These are phyloP conservation scores for Sussaba pulchella DNA, from an alignment of 2,888 invertebrate species.

Conservation along the genomic window DNA sequence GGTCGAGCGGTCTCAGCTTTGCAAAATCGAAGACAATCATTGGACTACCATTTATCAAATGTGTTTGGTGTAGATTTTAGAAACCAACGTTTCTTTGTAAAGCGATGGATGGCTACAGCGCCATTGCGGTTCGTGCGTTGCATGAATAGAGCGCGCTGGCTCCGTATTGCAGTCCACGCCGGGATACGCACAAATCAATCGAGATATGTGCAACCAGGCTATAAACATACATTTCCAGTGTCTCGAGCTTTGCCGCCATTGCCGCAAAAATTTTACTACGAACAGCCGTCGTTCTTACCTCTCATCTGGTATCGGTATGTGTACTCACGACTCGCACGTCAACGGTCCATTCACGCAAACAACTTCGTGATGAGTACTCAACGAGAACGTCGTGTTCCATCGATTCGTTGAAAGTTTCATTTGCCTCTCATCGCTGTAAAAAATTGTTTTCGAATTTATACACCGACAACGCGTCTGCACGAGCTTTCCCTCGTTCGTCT, in stretches of 20 bases:
- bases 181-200: slow-evolving; percentile 63
- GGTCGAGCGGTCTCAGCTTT: too few relatives aligned
- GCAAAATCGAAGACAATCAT: too few relatives aligned
- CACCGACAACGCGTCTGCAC: slow-evolving; percentile 52
- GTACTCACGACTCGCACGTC: slow-evolving; percentile 15
- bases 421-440: slow-evolving; percentile 67
- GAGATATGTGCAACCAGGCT: slow-evolving; percentile 54
- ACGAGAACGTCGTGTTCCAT: slow-evolving; percentile 66
- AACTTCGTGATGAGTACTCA: slow-evolving; percentile 50
- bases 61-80: too few relatives aligned
- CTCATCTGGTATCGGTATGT: slow-evolving; percentile 16
- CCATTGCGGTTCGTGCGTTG: too few relatives aligned
- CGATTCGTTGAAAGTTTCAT: slow-evolving; percentile 70
- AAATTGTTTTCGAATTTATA: slow-evolving; percentile 65
- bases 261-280: slow-evolving; percentile 31
- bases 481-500: slow-evolving; percentile 41
- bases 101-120: neutral
- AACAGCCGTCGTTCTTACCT: slow-evolving; percentile 53
- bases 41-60: too few relatives aligned
- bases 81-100: too few relatives aligned
- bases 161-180: slow-evolving; percentile 1
- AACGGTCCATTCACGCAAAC: slow-evolving; percentile 26
- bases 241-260: slow-evolving; percentile 21
- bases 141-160: neutral
- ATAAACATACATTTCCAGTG: slow-evolving; percentile 50